Conservation (phyloP, 53 echinoderm and acorn worm species). For the Arbacia lixula region DNA sequence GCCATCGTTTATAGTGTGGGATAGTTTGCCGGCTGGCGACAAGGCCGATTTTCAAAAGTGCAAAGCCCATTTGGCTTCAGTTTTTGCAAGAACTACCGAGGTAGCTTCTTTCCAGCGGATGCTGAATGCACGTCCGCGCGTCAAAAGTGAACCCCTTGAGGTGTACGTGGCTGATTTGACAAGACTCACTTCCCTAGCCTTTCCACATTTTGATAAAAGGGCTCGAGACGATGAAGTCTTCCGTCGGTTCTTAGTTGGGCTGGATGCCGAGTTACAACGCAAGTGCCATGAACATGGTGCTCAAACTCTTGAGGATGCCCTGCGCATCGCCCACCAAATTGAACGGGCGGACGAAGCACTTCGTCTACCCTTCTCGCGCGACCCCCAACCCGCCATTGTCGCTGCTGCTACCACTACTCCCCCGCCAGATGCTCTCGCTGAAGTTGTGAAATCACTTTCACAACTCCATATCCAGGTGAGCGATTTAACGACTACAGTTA, state of each 20-base stretch:
- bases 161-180: slow-evolving; percentile 62
- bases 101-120: slow-evolving; percentile 44
- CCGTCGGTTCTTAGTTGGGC: slow-evolving; percentile 65
- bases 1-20: slow-evolving; percentile 43
- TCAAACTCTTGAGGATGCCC: slow-evolving; percentile 5
- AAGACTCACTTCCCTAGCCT: slow-evolving; percentile 37
- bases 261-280: slow-evolving; percentile 47
- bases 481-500: neutral
- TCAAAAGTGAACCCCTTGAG: slow-evolving; percentile 59
- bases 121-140: slow-evolving; percentile 43
- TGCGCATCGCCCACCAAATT: slow-evolving; percentile 48
- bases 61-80: neutral
- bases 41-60: neutral
- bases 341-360: slow-evolving; percentile 60
- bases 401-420: neutral
- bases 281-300: slow-evolving; percentile 71
- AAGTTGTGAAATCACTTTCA: neutral
- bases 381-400: neutral
- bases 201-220: slow-evolving; percentile 40
- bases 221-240: slow-evolving; percentile 56
- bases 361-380: neutral
- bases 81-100: neutral
- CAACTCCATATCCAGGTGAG: neutral
- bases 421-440: neutral
- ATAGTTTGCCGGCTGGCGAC: neutral